These are phyloP conservation scores for Catocala fraxini DNA, from an alignment of 2,888 invertebrate genomes.

Conservation along the genomic window DNA sequence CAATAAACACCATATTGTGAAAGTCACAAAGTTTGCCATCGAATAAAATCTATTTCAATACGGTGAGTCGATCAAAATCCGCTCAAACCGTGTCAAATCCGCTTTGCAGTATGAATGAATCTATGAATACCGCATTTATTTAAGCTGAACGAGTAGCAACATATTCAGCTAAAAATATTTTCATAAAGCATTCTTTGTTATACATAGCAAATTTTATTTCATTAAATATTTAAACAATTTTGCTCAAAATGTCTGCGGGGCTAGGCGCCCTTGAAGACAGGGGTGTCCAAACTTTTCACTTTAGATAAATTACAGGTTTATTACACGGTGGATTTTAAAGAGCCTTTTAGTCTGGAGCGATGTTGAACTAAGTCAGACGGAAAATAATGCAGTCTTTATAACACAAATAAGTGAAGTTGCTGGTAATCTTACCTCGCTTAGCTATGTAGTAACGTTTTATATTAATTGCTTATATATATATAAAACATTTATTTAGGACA, in stretches of 20 bases:
- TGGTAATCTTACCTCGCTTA: too few species aligned
- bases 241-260: conserved; percentile 27
- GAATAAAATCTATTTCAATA: conserved; percentile 26
- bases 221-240: conserved; percentile 63
- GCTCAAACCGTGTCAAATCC: conserved; percentile 24
- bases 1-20: not conserved
- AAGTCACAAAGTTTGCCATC: conserved; percentile 24
- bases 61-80: conserved; percentile 23
- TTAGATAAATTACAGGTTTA: conserved; percentile 4
- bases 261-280: conserved; percentile 33
- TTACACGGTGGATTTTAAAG: conserved; percentile 1
- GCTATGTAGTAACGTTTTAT: too few species aligned
- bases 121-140: conserved; percentile 20
- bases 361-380: not conserved
- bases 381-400: not conserved
- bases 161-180: conserved; percentile 42
- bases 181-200: conserved; percentile 58
- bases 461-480: too few species aligned
- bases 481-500: too few species aligned
- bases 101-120: conserved; percentile 18
- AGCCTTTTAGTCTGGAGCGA: conserved; percentile 2
- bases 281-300: conserved; percentile 33
- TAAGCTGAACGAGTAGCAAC: conserved; percentile 10
- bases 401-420: too few species aligned
- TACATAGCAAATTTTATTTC: conserved; percentile 54